Evolutionary conservation across 2,113 vertebrate genomes (phyloP), one percentile per base, ranked within the genome.

Genomic region (Hemiprocne comata): DNA sequence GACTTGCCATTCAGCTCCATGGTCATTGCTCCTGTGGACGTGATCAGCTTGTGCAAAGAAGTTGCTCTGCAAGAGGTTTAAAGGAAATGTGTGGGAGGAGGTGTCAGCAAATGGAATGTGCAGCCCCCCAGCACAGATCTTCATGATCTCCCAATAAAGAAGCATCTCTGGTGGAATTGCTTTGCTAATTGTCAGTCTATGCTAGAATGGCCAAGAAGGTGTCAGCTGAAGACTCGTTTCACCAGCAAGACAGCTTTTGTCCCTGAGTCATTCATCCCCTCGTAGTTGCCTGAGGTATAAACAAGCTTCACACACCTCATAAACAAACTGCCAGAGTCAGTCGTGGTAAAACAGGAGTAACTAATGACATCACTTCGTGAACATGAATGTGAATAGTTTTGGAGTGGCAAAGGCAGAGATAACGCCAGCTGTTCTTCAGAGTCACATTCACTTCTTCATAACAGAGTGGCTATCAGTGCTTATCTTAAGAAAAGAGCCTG

Each of bases 301-400:
- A 85, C 62, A 85, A 61, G 54, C 58, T 87, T 91, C 81, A 69
- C 85, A 82, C 38, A 85, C 58, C 81, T 94, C 69, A 85, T 76
- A 92, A 66, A 69, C 71, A 70, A 90, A 13, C 74, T 53, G 15
- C 67, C 58, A 62, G 61, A 54, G 73, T 48, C 57, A 46, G 42
- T 23, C 46, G 7, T 48, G 93, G 64, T 64, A 85, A 53, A 44
- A 54, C 38, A 84, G 44, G 78, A 80, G n/a, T 44, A 78, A 60
- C 55, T 91, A n/a, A 80, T 80, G 61, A 73, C 69, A 57, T 88
- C 33, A 10, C 72, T 61, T 81, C 65, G 19, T 1, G 1, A n/a
- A 40, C 65, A n/a, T 50, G 34, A 65, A 69, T 61, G 42, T 46
- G 28, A 85, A 61, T 53, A 64, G 79, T 67, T 75, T 40, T 71